Percentiles rank a stretch among this genome's conserved stretches.
These are phyloP conservation scores for Apodemus speciosus DNA, from an alignment of 2,113 vertebrate species.

Conservation along the genomic window DNA sequence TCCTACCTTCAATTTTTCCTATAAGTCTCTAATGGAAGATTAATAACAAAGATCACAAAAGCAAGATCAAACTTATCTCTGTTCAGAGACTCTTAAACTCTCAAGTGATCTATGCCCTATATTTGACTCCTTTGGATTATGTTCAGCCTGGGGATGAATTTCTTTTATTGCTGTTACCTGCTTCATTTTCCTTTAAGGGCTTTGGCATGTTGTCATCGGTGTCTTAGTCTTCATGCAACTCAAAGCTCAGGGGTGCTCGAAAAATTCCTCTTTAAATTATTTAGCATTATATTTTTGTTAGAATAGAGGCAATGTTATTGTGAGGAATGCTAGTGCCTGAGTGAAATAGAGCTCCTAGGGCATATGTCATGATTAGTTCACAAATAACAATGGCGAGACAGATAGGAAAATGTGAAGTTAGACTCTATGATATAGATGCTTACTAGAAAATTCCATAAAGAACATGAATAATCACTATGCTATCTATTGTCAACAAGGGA, in stretches of 20 bases:
- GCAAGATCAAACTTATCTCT: not conserved
- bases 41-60: not conserved
- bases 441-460: not conserved
- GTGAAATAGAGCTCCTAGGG: not conserved
- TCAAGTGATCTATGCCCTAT: not conserved
- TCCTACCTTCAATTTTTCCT: not conserved
- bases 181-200: not conserved
- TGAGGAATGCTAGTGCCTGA: not conserved
- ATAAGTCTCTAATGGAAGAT: not conserved
- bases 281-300: constrained; percentile 26
- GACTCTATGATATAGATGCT: constrained; percentile 16
- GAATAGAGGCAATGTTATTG: not conserved
- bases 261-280: constrained; percentile 16
- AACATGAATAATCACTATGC: not conserved
- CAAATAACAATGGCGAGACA: constrained; percentile 10
- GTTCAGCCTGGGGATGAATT: not conserved
- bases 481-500: not conserved
- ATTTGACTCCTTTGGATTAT: not conserved
- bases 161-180: not conserved
- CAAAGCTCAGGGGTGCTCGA: not conserved
- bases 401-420: not conserved
- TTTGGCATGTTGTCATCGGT: not conserved
- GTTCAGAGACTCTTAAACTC: not conserved
- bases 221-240: not conserved
- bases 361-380: not conserved